Evolutionary conservation across 2,797 vertebrate genomes (phyloP), one percentile per base, ranked within the genome.

Genomic region (Sebastes trivittatus): DNA sequence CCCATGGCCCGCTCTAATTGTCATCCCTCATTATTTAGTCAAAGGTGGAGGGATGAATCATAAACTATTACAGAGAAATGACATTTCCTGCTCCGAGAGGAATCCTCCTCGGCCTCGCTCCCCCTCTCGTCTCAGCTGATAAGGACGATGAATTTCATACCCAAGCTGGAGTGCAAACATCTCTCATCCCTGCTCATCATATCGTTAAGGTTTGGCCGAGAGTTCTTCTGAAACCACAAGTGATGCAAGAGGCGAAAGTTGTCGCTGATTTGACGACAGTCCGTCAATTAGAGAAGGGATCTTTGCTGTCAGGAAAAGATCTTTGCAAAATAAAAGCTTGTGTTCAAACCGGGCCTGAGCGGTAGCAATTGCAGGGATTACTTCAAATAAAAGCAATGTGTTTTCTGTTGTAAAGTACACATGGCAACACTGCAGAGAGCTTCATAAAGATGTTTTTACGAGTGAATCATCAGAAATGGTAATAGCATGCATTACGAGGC

Each of bases 1-100:
- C 94, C 91, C 91, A 83, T 84, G 91, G 91, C 86, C 92, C 62
- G 81, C 90, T 95, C 89, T 95, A 95, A 96, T 96, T 94, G 94
- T 94, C 94, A 95, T 94, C 90, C 92, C 94, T 95, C 92, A 95
- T 96, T 95, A 95, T 91, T 93, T 94, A 94, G 93, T 95, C 93
- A 92, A 94, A 96, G 95, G 95, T 96, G 95, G 89, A 93, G 81
- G 85, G 83, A 94, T 93, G 92, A 93, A 94, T 93, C 94, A 94
- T 93, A 93, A 93, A 94, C 87, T 93, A 95, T 95, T 93, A 92
- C 86, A 72, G 76, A 83, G 84, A 90, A 94, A 94, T 87, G 86
- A 91, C 91, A 90, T 92, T 92, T 93, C 89, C 87, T 80, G 80
- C 89, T 85, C 82, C 0, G 23, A 90, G 90, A 92, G 84, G 89